Evolutionary conservation across 2,888 invertebrate genomes (phyloP).

Genomic region (Nymphalis c-album): DNA sequence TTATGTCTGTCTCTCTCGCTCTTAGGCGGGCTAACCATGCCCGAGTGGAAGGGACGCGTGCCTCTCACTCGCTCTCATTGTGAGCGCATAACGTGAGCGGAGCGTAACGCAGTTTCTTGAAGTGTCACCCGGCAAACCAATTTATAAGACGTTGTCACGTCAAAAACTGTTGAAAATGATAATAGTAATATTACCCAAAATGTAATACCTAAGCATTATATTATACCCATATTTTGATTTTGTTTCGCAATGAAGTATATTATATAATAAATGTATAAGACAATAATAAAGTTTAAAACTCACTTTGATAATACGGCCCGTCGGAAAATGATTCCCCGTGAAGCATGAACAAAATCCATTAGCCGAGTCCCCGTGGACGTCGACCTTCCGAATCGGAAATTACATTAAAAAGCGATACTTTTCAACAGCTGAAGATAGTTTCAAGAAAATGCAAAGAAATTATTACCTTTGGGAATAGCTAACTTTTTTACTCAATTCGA

Average conservation of each 20-base stretch:
- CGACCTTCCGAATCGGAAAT: conserved; percentile 75
- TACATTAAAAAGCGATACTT: conserved; percentile 78
- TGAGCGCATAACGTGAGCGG: too few species aligned
- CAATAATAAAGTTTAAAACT: conserved; percentile 4
- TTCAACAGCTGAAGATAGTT: conserved; percentile 62
- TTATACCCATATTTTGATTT: neutral
- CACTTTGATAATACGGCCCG: conserved; percentile 27
- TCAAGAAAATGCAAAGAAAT: conserved; percentile 53
- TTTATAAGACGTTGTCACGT: too few species aligned
- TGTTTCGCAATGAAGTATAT: neutral
- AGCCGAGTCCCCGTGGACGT: conserved; percentile 63
- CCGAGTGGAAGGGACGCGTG: too few species aligned
- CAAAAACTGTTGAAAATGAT: too few species aligned
- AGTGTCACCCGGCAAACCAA: too few species aligned
- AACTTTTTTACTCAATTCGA: conserved; percentile 36
- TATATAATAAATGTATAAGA: neutral
- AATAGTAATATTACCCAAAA: too few species aligned
- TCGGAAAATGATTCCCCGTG: conserved; percentile 38
- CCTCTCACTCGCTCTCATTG: too few species aligned
- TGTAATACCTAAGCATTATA: too few species aligned
- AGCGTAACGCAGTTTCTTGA: too few species aligned
- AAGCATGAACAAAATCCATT: conserved; percentile 75
- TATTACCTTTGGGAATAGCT: conserved; percentile 40
- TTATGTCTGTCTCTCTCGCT: too few species aligned
- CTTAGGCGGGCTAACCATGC: too few species aligned